phyloP scores from a whole-genome alignment of 1,140 invertebrate genomes.

The Micrasema longulum region DNA sequence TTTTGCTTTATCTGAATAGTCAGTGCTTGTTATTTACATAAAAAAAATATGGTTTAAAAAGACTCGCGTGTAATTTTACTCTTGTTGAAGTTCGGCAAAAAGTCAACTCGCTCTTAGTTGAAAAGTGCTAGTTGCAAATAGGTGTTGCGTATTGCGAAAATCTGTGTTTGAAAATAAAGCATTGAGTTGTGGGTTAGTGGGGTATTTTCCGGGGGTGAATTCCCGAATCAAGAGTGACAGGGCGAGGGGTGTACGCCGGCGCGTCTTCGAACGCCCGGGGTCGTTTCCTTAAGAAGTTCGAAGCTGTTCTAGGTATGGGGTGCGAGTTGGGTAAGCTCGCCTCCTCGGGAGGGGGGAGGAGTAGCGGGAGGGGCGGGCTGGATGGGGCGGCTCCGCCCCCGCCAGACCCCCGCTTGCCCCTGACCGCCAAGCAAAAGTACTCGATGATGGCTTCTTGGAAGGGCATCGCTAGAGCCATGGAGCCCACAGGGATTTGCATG shows the following conservation, averaged over 20 bases:
- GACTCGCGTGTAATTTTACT: too few relatives aligned
- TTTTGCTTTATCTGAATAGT: too few relatives aligned
- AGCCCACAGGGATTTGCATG: slow-evolving; percentile 89
- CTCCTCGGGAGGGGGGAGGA: slow-evolving; percentile 63
- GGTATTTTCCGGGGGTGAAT: too few relatives aligned
- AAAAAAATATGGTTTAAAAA: too few relatives aligned
- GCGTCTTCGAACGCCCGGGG: slow-evolving; percentile 20
- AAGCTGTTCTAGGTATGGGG: slow-evolving; percentile 70
- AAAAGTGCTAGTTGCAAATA: too few relatives aligned
- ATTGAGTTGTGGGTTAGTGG: too few relatives aligned
- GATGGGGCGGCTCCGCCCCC: slow-evolving; percentile 68
- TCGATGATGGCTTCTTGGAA: slow-evolving; percentile 91
- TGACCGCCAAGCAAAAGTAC: slow-evolving; percentile 89
- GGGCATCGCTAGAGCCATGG: slow-evolving; percentile 87
- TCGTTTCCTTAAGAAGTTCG: slow-evolving; percentile 30
- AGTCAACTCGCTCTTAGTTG: too few relatives aligned
- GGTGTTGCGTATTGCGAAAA: too few relatives aligned
- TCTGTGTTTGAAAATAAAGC: too few relatives aligned
- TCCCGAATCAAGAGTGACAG: slow-evolving; percentile 25
- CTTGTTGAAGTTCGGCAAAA: too few relatives aligned
- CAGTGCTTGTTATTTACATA: too few relatives aligned
- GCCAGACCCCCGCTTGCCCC: slow-evolving; percentile 81
- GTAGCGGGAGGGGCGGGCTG: slow-evolving; percentile 60
- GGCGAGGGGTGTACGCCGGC: slow-evolving; percentile 21
- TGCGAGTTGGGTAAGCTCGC: slow-evolving; percentile 83